Evolutionary conservation across 2,888 invertebrate genomes (phyloP), one percentile per base, ranked within the genome.

Genomic region (Chymomyza caudatula): DNA sequence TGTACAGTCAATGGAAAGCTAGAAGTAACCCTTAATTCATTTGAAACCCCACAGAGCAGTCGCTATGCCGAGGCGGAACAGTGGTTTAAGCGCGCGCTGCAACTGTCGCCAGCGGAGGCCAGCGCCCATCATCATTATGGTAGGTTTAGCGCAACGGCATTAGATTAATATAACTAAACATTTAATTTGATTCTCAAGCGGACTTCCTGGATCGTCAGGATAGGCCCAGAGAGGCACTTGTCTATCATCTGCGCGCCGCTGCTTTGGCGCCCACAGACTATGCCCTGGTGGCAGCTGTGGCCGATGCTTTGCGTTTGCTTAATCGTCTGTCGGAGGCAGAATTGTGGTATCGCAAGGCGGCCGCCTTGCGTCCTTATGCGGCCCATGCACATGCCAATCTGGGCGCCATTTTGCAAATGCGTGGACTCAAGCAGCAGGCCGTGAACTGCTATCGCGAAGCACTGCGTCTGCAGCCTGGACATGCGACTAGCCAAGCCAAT

Each of bases 371-470:
- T 75, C 91, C 92, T 0, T 90, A 96, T 94, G 96, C 97, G 81
- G 95, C 97, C 0, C 93, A 96, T 74, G 95, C 96, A 68, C 96
- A 97, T 91, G 96, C 97, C 86, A 98, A 98, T 90, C 92, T 97
- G 62, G 98, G 98, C 17, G 98, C 98, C 65, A 98, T 98, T 88
- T 92, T 97, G 64, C 98, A 98, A 91, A 92, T 97, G 79, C 97
- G 97, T 88, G 96, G 96, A 37, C 96, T 96, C 90, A 94, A 96
- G 85, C 91, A 92, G 20, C 95, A 96, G 72, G 98, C 98, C 0
- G 96, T 96, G 59, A 92, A 93, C 13, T 95, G 96, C 65, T 98
- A 98, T 90, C 92, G 94, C 75, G 93, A 94, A 85, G 97, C 98
- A 1, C 91, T 98, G 69, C 92, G 94, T 81, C 91, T 98, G 60